phyloP scores from a whole-genome alignment of 1,140 invertebrate species.

The Drosophila eugracilis region DNA sequence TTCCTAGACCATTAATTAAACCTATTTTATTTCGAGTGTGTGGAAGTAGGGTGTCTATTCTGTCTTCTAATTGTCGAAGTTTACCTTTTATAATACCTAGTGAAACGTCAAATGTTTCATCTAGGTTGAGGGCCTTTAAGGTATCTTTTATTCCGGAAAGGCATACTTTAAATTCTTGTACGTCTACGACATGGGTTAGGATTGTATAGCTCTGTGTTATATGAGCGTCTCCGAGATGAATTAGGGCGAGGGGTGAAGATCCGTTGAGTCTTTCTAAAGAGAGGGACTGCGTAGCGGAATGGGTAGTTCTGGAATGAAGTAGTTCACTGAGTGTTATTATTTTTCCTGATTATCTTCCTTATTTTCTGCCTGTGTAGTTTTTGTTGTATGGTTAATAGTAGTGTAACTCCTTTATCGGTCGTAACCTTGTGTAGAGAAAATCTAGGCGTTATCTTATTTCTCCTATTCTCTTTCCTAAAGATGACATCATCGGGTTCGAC shows the following conservation, averaged over 20 bases:
- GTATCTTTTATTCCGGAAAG: not conserved
- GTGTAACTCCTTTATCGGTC: not conserved
- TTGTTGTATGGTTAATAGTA: not conserved
- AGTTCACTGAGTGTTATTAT: slow-evolving; percentile 4
- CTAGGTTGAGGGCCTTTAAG: not conserved
- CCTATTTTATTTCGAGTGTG: too few relatives aligned
- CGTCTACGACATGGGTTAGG: not conserved
- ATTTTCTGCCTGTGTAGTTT: not conserved
- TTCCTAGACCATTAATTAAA: too few relatives aligned
- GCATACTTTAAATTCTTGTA: not conserved
- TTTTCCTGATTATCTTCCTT: slow-evolving; percentile 5
- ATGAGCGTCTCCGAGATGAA: slow-evolving; percentile 3
- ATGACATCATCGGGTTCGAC: slow-evolving; percentile 3
- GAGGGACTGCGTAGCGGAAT: not conserved
- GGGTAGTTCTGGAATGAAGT: slow-evolving; percentile 1
- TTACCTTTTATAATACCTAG: not conserved
- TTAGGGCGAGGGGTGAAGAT: not conserved
- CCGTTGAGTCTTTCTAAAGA: slow-evolving; percentile 5
- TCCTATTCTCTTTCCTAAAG: slow-evolving; percentile 7
- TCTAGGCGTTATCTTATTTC: slow-evolving; percentile 8
- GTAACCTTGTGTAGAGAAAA: slow-evolving; percentile 9
- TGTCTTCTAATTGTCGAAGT: not conserved
- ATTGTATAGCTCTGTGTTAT: not conserved
- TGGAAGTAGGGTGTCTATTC: too few relatives aligned
- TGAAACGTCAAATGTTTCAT: not conserved